These are phyloP conservation scores for Spermophilus dauricus DNA, from an alignment of 2,113 vertebrate species.

Conservation along the genomic window DNA sequence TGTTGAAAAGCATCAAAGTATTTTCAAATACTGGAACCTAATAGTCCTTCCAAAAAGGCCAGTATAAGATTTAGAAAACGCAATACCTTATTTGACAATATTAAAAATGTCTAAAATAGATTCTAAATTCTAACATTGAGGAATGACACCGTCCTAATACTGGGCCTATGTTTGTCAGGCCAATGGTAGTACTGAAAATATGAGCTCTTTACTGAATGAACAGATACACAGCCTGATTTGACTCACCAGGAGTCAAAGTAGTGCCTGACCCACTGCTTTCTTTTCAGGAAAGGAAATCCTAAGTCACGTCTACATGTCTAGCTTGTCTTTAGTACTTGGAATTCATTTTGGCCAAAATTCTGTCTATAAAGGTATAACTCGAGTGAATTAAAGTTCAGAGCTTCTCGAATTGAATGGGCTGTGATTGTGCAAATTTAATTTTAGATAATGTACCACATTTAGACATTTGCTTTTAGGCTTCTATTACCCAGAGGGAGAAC, in stretches of 20 bases:
- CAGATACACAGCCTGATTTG: not conserved
- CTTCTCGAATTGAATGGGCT: slow-evolving; percentile 58
- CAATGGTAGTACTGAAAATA: not conserved
- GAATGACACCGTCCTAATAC: not conserved
- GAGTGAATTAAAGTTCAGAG: slow-evolving; percentile 69
- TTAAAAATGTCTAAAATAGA: not conserved
- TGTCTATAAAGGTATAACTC: slow-evolving; percentile 61
- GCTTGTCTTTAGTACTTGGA: slow-evolving; percentile 27
- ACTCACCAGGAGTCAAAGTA: not conserved
- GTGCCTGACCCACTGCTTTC: not conserved
- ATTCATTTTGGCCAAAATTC: slow-evolving; percentile 65
- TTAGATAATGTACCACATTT: slow-evolving; percentile 70
- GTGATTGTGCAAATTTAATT: slow-evolving; percentile 78
- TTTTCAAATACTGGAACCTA: not conserved
- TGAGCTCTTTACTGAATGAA: not conserved
- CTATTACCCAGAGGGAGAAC: slow-evolving; percentile 60
- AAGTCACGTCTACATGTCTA: not conserved
- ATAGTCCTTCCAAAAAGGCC: not conserved
- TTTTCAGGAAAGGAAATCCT: not conserved
- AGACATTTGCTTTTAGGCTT: slow-evolving; percentile 70
- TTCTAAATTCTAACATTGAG: not conserved
- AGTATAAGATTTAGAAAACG: not conserved
- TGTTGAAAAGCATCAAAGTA: not conserved
- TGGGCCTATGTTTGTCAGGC: no score
- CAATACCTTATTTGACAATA: not conserved